Percentiles rank a stretch among this genome's conserved stretches.
Conservation (phyloP, 2,113 vertebrate species). For the Atrichornis clamosus region DNA sequence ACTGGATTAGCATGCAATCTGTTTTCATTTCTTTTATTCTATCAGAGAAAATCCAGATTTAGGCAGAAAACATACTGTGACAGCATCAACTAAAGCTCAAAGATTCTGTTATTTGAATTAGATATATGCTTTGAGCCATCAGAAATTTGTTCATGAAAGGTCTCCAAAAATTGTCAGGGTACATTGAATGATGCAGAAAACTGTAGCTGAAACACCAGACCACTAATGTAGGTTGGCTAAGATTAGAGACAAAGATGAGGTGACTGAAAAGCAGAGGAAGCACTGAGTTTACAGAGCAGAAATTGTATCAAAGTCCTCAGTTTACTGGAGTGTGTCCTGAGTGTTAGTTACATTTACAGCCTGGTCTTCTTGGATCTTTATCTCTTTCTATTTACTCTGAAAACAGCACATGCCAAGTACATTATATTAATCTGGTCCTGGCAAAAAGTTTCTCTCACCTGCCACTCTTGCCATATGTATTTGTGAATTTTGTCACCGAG, state of each 20-base stretch:
- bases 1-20: background rate
- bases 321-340: background rate
- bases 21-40: constrained; percentile 15
- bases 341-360: background rate
- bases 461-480: background rate
- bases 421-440: background rate
- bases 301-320: background rate
- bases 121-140: background rate
- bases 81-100: background rate
- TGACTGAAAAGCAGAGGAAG: background rate
- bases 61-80: background rate
- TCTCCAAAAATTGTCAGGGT: background rate
- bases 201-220: background rate
- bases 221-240: background rate
- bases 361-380: background rate
- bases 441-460: background rate
- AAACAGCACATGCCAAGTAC: background rate
- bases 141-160: background rate
- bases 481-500: background rate
- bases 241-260: background rate
- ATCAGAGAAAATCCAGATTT: background rate
- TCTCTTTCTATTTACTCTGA: constrained; percentile 10
- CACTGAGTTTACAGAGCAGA: background rate
- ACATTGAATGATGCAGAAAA: background rate
- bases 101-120: background rate